Evolutionary conservation across 2,113 vertebrate genomes (phyloP), one percentile per base, ranked within the genome.

Genomic region (Butorides virescens): DNA sequence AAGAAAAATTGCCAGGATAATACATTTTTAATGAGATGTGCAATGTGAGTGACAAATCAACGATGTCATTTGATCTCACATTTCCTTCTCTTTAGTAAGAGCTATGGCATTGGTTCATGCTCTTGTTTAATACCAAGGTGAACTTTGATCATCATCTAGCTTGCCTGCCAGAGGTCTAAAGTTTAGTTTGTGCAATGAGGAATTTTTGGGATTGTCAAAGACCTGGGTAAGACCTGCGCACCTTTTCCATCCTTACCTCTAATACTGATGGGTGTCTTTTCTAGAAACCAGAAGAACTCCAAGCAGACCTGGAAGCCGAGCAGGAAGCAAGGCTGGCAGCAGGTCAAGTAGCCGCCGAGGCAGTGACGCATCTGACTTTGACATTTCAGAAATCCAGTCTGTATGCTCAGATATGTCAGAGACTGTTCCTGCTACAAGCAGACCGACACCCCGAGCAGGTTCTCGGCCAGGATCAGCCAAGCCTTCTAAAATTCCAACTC

Each of bases 311-410:
- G 99, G 98, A 37, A 98, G 98, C 92, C 97, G 97, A 79, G 97
- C 98, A 3, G 98, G 99, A 93, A 99, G 99, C 97, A 99, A 99
- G 98, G 99, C 99, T 2, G 99, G 99, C n/a, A 99, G 99, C 78
- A 98, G 99, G 94, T 99, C 99, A 37, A 99, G 99, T 95, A 99
- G 99, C 94, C 99, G 99, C 71, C 98, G 99, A 62, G 99, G 99
- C 86, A 99, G 99, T 11, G 99, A 99, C 1, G 99, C 99, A 1
- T 99, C 99, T 8, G 99, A 99, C 98, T 99, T 99, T 90, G 99
- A 99, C 98, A 99, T 99, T 98, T 99, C 99, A 7, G 99, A 99
- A 96, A 99, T 99, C 97, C 99, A 99, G 96, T 99, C 99, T 5
- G 99, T 99, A 53, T 99, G 99, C 97, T 99, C 99, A 6, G 99